Conservation (phyloP, 1,140 invertebrate species). For the Platorchestia sp. region DNA sequence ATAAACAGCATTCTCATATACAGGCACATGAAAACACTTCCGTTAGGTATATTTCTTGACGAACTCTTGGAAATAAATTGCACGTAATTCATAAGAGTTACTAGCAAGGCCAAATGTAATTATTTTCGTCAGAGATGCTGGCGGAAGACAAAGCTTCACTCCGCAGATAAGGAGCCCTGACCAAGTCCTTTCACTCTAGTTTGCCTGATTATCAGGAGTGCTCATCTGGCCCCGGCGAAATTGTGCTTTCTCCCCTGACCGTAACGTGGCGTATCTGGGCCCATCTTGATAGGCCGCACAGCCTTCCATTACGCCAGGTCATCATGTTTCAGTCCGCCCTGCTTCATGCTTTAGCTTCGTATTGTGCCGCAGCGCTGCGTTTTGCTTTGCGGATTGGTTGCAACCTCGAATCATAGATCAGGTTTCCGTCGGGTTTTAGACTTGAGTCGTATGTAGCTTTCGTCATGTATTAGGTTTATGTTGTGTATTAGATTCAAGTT, state of each 20-base stretch:
- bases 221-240: background rate
- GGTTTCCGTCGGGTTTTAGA: too few species aligned
- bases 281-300: background rate
- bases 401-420: too few species aligned
- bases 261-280: background rate
- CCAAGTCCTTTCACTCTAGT: background rate
- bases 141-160: background rate
- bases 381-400: too few species aligned
- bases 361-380: too few species aligned
- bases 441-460: too few species aligned
- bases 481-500: too few species aligned
- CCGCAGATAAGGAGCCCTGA: background rate
- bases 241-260: background rate
- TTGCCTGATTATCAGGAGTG: slow-evolving; percentile 8
- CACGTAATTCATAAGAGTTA: background rate
- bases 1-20: too few species aligned
- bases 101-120: background rate
- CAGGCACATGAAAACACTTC: too few species aligned
- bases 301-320: background rate
- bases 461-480: too few species aligned
- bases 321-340: background rate
- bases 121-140: background rate
- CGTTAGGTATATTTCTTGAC: too few species aligned
- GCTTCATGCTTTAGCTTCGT: too few species aligned
- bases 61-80: too few species aligned